A percentile compares a stretch with the other conserved stretches of the same genome.
These are phyloP conservation scores for Argyra leucocephala DNA, from an alignment of 2,888 invertebrate species.

Conservation along the genomic window DNA sequence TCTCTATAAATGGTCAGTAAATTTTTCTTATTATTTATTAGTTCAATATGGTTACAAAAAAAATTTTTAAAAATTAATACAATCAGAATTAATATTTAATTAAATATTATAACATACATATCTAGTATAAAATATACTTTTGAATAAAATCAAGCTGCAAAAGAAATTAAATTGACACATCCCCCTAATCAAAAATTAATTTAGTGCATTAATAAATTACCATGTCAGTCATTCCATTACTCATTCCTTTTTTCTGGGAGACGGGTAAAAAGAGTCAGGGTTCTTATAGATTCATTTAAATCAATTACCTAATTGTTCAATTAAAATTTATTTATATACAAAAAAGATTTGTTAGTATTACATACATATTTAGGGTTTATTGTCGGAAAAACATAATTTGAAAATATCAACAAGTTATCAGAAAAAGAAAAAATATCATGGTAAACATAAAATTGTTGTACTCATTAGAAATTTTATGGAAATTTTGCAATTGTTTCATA, in stretches of 20 bases:
- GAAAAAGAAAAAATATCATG: neutral
- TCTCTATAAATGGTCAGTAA: neutral
- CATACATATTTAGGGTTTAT: neutral
- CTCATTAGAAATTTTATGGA: too few species aligned
- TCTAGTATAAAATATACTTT: too few species aligned
- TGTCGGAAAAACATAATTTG: neutral
- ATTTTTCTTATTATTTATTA: neutral
- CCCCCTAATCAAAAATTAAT: too few species aligned
- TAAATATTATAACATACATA: too few species aligned
- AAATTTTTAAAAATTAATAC: too few species aligned
- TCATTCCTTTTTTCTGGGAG: neutral
- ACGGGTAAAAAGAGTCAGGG: neutral
- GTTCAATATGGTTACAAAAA: too few species aligned
- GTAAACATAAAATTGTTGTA: too few species aligned
- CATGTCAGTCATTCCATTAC: neutral
- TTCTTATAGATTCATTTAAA: neutral
- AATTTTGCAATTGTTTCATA: too few species aligned
- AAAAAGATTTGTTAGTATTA: neutral
- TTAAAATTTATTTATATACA: neutral
- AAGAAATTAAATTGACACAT: too few species aligned
- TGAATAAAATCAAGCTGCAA: too few species aligned
- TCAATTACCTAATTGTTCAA: conserved; percentile 1
- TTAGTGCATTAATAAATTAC: neutral
- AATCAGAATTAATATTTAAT: too few species aligned
- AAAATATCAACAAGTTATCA: conserved; percentile 1